Evolutionary conservation across 2,113 vertebrate species (phyloP).

Genomic region (Podilymbus podiceps): DNA sequence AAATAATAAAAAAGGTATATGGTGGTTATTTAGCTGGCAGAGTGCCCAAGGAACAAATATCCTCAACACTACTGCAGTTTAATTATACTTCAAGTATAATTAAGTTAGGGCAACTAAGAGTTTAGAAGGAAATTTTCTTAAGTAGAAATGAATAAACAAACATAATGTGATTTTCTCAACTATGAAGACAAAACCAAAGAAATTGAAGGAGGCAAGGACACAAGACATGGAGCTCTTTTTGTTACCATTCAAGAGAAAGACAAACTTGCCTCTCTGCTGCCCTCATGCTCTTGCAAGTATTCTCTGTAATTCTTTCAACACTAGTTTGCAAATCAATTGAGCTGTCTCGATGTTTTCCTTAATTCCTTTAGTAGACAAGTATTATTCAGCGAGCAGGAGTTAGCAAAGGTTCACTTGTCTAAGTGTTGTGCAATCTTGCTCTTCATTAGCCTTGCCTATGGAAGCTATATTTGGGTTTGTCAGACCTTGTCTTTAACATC

Average conservation of each 20-base stretch:
- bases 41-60: background rate
- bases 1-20: background rate
- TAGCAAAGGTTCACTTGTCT: background rate
- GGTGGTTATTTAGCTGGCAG: background rate
- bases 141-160: background rate
- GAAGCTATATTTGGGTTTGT: background rate
- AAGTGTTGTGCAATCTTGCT: background rate
- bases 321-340: background rate
- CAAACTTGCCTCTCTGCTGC: background rate
- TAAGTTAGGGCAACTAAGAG: background rate
- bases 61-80: background rate
- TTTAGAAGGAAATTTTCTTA: background rate
- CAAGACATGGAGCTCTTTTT: background rate
- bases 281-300: background rate
- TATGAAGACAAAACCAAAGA: background rate
- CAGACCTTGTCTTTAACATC: background rate
- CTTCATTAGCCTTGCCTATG: background rate
- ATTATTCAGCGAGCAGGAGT: background rate
- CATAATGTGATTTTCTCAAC: background rate
- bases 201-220: background rate
- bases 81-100: background rate
- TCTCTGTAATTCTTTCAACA: background rate
- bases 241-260: background rate
- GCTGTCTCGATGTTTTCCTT: background rate
- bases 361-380: background rate